These are phyloP conservation scores for Vulpes ferrilata DNA, from an alignment of 2,113 vertebrate species.

Conservation along the genomic window DNA sequence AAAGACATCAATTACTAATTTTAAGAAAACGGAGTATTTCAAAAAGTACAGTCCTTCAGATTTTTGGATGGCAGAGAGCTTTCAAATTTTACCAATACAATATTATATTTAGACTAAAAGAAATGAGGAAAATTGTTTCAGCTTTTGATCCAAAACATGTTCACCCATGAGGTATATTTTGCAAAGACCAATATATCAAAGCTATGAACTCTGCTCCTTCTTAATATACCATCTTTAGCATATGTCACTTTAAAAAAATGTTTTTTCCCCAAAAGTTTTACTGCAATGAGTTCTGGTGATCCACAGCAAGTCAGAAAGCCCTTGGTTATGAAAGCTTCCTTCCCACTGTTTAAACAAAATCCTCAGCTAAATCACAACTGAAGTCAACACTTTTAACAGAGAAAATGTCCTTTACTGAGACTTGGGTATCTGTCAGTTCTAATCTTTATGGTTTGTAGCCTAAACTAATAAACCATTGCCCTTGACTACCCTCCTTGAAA, in stretches of 20 bases:
- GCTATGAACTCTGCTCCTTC: not conserved
- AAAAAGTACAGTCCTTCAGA: not conserved
- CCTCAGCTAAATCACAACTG: conserved; percentile 4
- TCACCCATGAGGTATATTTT: not conserved
- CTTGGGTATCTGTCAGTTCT: conserved; percentile 70
- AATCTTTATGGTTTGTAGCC: conserved; percentile 64
- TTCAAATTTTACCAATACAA: not conserved
- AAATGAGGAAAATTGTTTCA: not conserved
- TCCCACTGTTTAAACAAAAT: conserved; percentile 28
- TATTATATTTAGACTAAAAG: not conserved
- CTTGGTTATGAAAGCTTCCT: not conserved
- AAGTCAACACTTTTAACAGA: not conserved
- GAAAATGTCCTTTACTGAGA: conserved; percentile 40
- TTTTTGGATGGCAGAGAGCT: not conserved
- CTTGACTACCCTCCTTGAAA: conserved; percentile 46
- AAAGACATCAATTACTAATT: not conserved
- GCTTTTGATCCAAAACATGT: not conserved
- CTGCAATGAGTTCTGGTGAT: not conserved
- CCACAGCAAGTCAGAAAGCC: not conserved
- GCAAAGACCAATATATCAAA: not conserved
- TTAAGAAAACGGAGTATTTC: not conserved
- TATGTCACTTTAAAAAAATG: not conserved
- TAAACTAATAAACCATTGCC: conserved; percentile 66
- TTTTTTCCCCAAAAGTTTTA: not conserved
- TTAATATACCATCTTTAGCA: not conserved